A percentile compares a stretch with the other conserved stretches of the same genome.
These are phyloP conservation scores for Craterocephalus amniculus DNA, from an alignment of 2,797 vertebrate genomes.

Conservation along the genomic window DNA sequence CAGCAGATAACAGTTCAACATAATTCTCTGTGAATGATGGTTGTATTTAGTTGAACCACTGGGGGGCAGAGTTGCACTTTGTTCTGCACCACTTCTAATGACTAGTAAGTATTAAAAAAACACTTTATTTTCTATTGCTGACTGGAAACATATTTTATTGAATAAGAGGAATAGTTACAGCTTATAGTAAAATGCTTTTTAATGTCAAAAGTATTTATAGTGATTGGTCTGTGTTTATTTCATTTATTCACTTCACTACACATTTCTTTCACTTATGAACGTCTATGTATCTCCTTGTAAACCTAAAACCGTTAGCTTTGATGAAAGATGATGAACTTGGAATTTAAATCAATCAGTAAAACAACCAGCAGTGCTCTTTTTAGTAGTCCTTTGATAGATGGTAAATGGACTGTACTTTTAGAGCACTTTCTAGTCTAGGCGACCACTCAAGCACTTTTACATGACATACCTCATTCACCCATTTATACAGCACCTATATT, in stretches of 20 bases:
- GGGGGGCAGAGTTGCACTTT: conserved; percentile 69
- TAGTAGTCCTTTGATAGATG: background rate
- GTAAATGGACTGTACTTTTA: too few relatives aligned
- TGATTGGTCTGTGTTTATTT: background rate
- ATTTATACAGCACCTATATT: too few relatives aligned
- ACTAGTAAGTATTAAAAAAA: background rate
- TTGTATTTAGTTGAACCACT: conserved; percentile 52
- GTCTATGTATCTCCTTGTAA: background rate
- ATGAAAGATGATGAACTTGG: background rate
- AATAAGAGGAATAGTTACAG: background rate
- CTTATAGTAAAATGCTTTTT: background rate
- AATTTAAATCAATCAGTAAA: conserved; percentile 4
- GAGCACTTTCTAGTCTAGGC: too few relatives aligned
- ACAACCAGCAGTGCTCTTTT: background rate
- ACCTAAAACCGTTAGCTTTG: rapidly evolving
- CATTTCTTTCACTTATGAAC: background rate
- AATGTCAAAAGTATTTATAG: background rate
- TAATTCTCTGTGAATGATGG: too few relatives aligned
- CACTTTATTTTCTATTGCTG: rapidly evolving
- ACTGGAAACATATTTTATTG: background rate
- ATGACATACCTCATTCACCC: too few relatives aligned
- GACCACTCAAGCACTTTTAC: too few relatives aligned
- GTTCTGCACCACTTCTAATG: background rate
- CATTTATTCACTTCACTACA: too few relatives aligned
- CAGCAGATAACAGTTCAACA: background rate